These are phyloP conservation scores for Pionites leucogaster DNA, from an alignment of 2,113 vertebrate species.

Conservation along the genomic window DNA sequence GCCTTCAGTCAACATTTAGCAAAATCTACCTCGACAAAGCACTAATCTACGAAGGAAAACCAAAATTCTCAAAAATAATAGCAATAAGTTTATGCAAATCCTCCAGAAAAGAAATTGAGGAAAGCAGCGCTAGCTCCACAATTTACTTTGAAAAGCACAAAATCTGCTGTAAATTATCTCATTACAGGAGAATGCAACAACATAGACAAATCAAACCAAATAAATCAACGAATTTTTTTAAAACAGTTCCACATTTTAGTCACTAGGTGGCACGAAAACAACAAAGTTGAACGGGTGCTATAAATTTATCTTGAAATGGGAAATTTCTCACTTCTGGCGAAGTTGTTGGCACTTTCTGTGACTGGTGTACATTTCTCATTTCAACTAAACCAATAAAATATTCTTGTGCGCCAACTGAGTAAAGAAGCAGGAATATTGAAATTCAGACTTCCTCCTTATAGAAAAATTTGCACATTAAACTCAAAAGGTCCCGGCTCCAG, in stretches of 20 bases:
- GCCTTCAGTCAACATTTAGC: neutral
- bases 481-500: neutral
- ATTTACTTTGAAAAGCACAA: neutral
- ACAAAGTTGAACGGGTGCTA: neutral
- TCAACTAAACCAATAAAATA: neutral
- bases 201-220: neutral
- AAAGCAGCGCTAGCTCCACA: neutral
- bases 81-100: neutral
- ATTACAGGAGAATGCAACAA: neutral
- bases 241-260: neutral
- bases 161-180: neutral
- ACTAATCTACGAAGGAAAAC: neutral
- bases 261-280: conserved; percentile 72
- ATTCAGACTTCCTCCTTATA: neutral
- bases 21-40: neutral
- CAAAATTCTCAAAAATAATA: neutral
- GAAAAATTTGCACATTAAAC: neutral
- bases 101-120: neutral
- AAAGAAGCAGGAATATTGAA: neutral
- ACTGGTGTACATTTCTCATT: neutral
- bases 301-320: neutral
- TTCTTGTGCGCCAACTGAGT: neutral
- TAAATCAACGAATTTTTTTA: neutral
- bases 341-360: neutral
- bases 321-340: neutral